Base-by-base conservation (phyloP, 2,888 invertebrate species). In the Cerastoderma edule region DNA sequence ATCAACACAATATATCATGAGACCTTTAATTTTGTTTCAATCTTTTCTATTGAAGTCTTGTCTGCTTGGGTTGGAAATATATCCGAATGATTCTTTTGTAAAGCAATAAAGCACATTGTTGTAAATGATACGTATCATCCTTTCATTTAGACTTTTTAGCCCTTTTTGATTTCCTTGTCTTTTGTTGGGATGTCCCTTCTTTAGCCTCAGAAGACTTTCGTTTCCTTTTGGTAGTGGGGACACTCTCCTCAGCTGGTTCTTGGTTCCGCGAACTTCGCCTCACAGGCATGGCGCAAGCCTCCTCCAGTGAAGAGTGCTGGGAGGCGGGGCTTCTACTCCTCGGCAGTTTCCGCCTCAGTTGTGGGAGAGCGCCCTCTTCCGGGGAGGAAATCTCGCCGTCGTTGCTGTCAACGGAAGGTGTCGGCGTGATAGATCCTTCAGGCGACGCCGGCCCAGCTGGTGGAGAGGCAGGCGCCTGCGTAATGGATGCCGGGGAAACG, bases 401-500 rank as follows among this genome's bases (percentile, higher is more conserved):
- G 39, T 60, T 60, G 39, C 60, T 60, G 2, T 39, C 60, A 10
- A 60, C 60, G 22, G 60, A 60, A 3, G 68, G 68, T 6, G 64
- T 35, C 44, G 73, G 67, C 10, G 78, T 68, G 4, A 75, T 33
- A n/a, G 79, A 79, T 5, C 69, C 79, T 27, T 69, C 30, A 3
- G 75, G 75, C 16, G 75, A 72, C 0, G 60, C 67, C 24, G 68
- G 72, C 28, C 60, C 75, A 30, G 66, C 28, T 1, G 60, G 44
- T 32, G 75, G 70, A 5, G 72, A 70, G 13, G 48, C 64, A 35
- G 75, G 79, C n/a, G 19, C 50, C 16, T 32, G 48, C 16, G 22
- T 30, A 32, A 50, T 32, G 22, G 32, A 50, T 16, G 30, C 50
- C 28, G 79, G 79, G 19, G 75, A 72, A 1, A 74, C 67, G n/a